Conservation (phyloP, 2,888 invertebrate species). For the Ommatoiulus sabulosus region DNA sequence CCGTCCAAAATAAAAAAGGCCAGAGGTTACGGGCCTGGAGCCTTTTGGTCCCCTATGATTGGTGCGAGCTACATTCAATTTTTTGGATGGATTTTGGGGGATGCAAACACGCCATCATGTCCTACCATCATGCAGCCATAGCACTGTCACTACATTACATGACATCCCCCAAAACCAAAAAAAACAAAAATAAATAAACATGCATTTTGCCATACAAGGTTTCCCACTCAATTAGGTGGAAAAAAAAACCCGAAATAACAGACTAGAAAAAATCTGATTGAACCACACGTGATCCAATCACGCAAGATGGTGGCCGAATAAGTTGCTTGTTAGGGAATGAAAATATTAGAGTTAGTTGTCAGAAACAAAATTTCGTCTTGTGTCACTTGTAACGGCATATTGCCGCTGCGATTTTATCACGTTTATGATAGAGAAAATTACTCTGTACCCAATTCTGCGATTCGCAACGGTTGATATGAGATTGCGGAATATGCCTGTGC, state of each 20-base stretch:
- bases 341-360: too few species aligned
- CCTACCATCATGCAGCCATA: not conserved
- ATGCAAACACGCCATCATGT: constrained; percentile 16
- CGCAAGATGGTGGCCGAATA: not conserved
- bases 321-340: not conserved
- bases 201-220: not conserved
- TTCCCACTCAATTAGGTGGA: not conserved
- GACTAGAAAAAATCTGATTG: not conserved
- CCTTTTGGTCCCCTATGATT: not conserved
- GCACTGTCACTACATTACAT: not conserved
- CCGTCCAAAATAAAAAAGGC: not conserved
- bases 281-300: not conserved
- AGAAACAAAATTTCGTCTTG: too few species aligned
- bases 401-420: too few species aligned
- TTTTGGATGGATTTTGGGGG: not conserved
- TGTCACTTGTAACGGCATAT: too few species aligned
- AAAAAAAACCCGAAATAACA: not conserved
- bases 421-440: too few species aligned
- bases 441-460: too few species aligned
- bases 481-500: too few species aligned
- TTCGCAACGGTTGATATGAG: too few species aligned
- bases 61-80: not conserved
- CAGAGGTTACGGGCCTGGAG: constrained; percentile 1
- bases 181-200: not conserved
- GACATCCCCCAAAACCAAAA: not conserved